These are phyloP conservation scores for Phaethornis superciliosus DNA, from an alignment of 2,113 vertebrate species.

Conservation along the genomic window DNA sequence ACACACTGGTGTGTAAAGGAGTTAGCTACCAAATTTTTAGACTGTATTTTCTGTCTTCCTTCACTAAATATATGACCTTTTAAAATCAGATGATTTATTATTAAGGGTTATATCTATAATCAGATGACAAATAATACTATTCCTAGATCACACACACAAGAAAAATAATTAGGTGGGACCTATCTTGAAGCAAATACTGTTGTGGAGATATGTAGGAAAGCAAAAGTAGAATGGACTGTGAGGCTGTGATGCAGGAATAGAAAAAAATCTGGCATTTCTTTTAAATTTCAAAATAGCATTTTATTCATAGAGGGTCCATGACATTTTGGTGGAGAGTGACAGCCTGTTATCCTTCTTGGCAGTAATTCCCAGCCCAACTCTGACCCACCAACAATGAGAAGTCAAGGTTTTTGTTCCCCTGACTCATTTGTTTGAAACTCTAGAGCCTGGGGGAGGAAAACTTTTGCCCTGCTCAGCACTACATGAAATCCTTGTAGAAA, in stretches of 20 bases:
- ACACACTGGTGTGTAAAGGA: neutral
- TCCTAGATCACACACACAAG: neutral
- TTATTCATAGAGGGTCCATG: neutral
- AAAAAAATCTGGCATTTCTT: neutral
- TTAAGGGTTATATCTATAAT: neutral
- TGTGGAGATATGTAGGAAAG: neutral
- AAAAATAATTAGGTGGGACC: neutral
- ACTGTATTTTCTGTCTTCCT: neutral
- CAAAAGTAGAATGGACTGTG: neutral
- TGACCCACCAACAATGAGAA: neutral
- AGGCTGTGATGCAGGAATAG: neutral
- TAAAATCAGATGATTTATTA: neutral
- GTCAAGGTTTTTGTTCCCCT: neutral
- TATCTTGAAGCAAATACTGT: neutral
- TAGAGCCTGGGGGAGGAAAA: neutral
- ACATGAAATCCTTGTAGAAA: neutral
- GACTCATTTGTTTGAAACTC: neutral
- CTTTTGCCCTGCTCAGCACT: neutral
- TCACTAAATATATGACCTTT: neutral
- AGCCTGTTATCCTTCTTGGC: neutral
- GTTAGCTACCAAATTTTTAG: neutral
- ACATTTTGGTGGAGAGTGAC: neutral
- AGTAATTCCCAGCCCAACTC: neutral
- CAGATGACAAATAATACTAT: neutral
- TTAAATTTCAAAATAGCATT: neutral